phyloP scores from a whole-genome alignment of 1,140 invertebrate genomes.

The Cherax destructor region DNA sequence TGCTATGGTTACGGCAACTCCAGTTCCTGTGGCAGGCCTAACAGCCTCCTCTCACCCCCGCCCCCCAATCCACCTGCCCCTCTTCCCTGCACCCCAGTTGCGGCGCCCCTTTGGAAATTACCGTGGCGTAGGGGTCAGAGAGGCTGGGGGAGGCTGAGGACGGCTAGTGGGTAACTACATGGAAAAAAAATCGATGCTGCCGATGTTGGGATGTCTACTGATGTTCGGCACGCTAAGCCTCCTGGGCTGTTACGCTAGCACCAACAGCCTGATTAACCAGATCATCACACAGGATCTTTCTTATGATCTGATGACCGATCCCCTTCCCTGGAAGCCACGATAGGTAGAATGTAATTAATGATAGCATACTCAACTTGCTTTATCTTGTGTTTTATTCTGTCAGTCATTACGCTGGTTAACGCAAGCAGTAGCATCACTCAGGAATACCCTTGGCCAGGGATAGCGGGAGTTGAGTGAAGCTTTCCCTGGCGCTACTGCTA shows the following conservation, averaged over 20 bases:
- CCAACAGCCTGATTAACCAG: too few relatives aligned
- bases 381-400: too few relatives aligned
- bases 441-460: too few relatives aligned
- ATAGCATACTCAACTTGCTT: too few relatives aligned
- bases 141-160: not conserved
- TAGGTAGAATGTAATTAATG: too few relatives aligned
- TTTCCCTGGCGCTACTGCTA: not conserved
- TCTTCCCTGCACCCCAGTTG: not conserved
- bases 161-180: not conserved
- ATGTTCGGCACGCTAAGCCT: not conserved
- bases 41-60: not conserved
- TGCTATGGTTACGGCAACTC: slow-evolving; percentile 7
- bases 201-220: not conserved
- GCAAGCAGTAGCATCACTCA: too few relatives aligned
- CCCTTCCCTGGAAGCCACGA: too few relatives aligned
- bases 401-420: too few relatives aligned
- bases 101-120: not conserved
- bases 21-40: slow-evolving; percentile 21
- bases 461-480: too few relatives aligned
- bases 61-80: not conserved
- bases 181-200: not conserved
- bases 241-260: not conserved
- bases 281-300: too few relatives aligned
- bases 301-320: too few relatives aligned
- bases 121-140: not conserved